Conservation (phyloP, 2,113 vertebrate species). For the Pogonocichla stellata region DNA sequence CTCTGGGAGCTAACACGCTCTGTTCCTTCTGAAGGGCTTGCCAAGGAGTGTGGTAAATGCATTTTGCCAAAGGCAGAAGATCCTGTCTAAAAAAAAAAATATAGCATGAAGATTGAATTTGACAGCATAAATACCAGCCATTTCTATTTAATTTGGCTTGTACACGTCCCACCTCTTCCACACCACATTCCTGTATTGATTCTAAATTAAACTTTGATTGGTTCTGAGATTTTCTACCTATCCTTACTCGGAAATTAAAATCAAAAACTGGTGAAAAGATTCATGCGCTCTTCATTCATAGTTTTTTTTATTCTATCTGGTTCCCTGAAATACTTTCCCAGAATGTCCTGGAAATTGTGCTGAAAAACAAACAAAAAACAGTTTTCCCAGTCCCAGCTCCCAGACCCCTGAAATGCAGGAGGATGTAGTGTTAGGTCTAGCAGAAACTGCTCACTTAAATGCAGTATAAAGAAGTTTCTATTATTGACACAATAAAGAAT, state of each 20-base stretch:
- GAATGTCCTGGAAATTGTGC: background rate
- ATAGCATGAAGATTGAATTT: background rate
- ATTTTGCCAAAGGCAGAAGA: slow-evolving; percentile 28
- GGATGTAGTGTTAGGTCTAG: background rate
- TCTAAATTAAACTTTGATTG: background rate
- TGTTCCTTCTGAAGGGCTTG: slow-evolving; percentile 37
- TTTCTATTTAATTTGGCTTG: background rate
- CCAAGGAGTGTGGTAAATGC: slow-evolving; percentile 20
- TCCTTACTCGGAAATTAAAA: background rate
- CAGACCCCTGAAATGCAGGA: background rate
- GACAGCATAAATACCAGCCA: background rate
- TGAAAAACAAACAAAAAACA: background rate
- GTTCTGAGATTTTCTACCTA: background rate
- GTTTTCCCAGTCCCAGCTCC: background rate
- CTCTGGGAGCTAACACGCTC: background rate
- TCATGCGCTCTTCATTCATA: background rate
- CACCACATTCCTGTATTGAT: background rate
- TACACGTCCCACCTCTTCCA: background rate
- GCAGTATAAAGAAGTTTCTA: background rate
- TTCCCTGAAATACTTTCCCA: background rate
- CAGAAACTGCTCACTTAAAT: background rate
- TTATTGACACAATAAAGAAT: background rate
- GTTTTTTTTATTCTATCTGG: background rate
- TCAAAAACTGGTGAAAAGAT: background rate
- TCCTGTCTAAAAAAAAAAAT: background rate